Conservation (phyloP, 2,113 vertebrate species). For the Lates calcarifer region DNA sequence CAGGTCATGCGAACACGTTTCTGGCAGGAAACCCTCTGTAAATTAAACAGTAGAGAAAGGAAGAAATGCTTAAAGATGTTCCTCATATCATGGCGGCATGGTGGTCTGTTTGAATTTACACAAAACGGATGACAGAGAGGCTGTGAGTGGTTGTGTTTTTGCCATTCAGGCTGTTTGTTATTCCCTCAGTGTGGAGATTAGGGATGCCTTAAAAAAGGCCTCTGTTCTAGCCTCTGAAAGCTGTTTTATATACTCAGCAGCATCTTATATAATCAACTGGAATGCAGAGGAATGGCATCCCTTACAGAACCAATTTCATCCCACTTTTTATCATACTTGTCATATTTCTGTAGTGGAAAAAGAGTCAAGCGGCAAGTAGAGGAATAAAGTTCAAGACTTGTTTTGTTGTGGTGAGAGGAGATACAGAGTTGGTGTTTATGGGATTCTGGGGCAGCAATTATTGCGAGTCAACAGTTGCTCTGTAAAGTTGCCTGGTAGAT, state of each 20-base stretch:
- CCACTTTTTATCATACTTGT: conserved; percentile 11
- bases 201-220: conserved; percentile 33
- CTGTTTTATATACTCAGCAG: conserved; percentile 26
- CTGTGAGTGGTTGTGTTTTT: background rate
- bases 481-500: conserved; percentile 41
- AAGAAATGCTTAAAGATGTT: conserved; percentile 15
- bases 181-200: conserved; percentile 37
- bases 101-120: conserved; percentile 21
- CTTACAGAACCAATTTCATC: conserved; percentile 22
- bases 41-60: conserved; percentile 15
- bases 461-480: conserved; percentile 34
- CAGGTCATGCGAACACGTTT: conserved; percentile 14
- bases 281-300: conserved; percentile 21
- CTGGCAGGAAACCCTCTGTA: conserved; percentile 18
- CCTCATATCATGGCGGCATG: background rate
- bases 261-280: conserved; percentile 41
- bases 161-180: background rate
- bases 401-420: conserved; percentile 42
- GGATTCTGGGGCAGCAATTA: conserved; percentile 40
- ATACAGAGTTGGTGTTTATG: conserved; percentile 37
- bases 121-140: conserved; percentile 4
- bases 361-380: background rate
- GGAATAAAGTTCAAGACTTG: conserved; percentile 3
- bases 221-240: conserved; percentile 36
- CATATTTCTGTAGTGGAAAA: conserved; percentile 13